These are phyloP conservation scores for Proteles cristata DNA, from an alignment of 2,113 vertebrate species.

Conservation along the genomic window DNA sequence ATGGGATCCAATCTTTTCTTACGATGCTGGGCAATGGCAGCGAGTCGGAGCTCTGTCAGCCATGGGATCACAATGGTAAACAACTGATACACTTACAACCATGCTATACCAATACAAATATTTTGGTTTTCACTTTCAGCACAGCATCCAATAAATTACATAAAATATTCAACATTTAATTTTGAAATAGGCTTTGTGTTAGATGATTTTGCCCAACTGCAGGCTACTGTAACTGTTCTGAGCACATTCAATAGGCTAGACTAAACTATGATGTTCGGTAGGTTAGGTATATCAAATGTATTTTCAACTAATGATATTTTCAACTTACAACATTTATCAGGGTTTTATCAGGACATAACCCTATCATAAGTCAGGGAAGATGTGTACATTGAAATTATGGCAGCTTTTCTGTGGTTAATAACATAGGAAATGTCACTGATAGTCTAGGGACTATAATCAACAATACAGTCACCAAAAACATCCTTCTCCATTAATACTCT, in stretches of 20 bases:
- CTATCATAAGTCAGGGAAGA: background rate
- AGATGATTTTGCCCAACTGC: background rate
- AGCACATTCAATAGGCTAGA: background rate
- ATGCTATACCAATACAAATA: background rate
- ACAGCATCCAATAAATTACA: background rate
- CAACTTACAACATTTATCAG: background rate
- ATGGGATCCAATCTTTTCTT: background rate
- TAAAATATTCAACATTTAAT: background rate
- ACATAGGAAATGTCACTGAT: slow-evolving; percentile 54
- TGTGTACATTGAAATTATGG: slow-evolving; percentile 38
- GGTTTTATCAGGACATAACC: background rate
- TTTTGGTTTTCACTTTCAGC: background rate
- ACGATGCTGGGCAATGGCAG: background rate
- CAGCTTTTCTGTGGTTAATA: slow-evolving; percentile 62
- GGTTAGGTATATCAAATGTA: background rate
- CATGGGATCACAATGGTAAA: background rate
- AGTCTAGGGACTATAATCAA: slow-evolving; percentile 18
- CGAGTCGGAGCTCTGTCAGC: background rate
- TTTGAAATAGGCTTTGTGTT: background rate
- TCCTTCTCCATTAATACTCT: slow-evolving; percentile 49
- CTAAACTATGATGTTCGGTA: background rate
- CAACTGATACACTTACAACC: background rate
- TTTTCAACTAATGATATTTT: background rate
- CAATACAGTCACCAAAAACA: slow-evolving; percentile 38
- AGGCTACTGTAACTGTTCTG: background rate